phyloP scores from a whole-genome alignment of 2,888 invertebrate genomes.

The Nemapogon koenigi region DNA sequence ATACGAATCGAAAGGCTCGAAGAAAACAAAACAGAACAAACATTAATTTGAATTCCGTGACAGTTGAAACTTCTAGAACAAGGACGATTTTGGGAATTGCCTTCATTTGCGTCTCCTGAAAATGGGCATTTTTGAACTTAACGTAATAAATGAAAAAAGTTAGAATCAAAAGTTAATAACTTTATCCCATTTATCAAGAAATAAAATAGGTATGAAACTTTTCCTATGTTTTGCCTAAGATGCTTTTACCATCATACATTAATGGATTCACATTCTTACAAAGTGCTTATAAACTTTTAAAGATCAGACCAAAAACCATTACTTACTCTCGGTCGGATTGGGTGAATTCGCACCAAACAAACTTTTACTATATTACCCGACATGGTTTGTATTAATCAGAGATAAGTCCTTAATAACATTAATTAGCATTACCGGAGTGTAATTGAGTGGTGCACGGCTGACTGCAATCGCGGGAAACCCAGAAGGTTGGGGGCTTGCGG shows the following conservation, averaged over 20 bases:
- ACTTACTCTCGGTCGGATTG: too few species aligned
- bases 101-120: slow-evolving; percentile 50
- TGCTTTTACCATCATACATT: not conserved
- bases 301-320: too few species aligned
- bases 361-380: too few species aligned
- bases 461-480: slow-evolving; percentile 94
- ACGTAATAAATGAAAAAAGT: slow-evolving; percentile 63
- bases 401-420: slow-evolving; percentile 1
- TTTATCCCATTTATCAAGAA: slow-evolving; percentile 61
- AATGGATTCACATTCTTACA: too few species aligned
- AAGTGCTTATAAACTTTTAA: too few species aligned
- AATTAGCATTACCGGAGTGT: slow-evolving; percentile 81
- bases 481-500: slow-evolving; percentile 96
- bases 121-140: slow-evolving; percentile 54
- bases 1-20: slow-evolving; percentile 41
- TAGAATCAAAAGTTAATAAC: slow-evolving; percentile 58
- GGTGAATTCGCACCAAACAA: too few species aligned
- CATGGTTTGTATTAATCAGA: too few species aligned
- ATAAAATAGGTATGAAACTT: slow-evolving; percentile 37
- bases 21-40: slow-evolving; percentile 57
- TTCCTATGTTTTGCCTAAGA: slow-evolving; percentile 21
- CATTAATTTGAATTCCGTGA: slow-evolving; percentile 60
- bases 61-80: slow-evolving; percentile 53
- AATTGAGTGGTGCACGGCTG: slow-evolving; percentile 91
- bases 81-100: slow-evolving; percentile 57